Conservation (phyloP, 1,140 invertebrate genomes). For the Drosophila saltans region DNA sequence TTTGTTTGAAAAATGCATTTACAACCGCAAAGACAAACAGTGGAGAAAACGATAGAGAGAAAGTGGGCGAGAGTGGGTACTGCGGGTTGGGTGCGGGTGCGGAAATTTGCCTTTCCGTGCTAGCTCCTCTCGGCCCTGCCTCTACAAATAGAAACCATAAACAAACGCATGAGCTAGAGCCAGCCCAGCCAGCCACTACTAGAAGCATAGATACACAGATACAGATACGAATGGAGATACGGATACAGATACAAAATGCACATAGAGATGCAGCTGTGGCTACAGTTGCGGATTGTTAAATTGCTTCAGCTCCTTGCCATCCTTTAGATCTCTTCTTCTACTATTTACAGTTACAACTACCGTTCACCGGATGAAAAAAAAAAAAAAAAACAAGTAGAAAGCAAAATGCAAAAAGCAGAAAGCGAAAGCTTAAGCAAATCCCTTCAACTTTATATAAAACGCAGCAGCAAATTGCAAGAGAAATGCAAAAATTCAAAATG, state of each 20-base stretch:
- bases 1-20: constrained; percentile 81
- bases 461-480: constrained; percentile 33
- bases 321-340: constrained; percentile 28
- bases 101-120: constrained; percentile 16
- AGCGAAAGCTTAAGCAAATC: constrained; percentile 48
- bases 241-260: constrained; percentile 31
- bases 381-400: background rate
- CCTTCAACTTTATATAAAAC: constrained; percentile 18
- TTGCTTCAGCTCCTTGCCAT: constrained; percentile 23
- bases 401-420: constrained; percentile 20
- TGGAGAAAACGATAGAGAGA: constrained; percentile 14
- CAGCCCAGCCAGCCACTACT: background rate
- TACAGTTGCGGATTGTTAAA: constrained; percentile 39
- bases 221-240: constrained; percentile 26
- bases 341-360: constrained; percentile 32
- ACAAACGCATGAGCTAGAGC: constrained; percentile 61
- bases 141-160: constrained; percentile 69
- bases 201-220: constrained; percentile 15
- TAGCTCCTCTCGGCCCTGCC: background rate
- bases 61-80: background rate
- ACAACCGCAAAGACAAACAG: constrained; percentile 75
- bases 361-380: constrained; percentile 13
- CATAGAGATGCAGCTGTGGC: constrained; percentile 27
- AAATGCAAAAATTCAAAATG: constrained; percentile 52
- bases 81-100: background rate